Evolutionary conservation across 2,113 vertebrate genomes (phyloP).

Genomic region (Paraplagusia blochii): DNA sequence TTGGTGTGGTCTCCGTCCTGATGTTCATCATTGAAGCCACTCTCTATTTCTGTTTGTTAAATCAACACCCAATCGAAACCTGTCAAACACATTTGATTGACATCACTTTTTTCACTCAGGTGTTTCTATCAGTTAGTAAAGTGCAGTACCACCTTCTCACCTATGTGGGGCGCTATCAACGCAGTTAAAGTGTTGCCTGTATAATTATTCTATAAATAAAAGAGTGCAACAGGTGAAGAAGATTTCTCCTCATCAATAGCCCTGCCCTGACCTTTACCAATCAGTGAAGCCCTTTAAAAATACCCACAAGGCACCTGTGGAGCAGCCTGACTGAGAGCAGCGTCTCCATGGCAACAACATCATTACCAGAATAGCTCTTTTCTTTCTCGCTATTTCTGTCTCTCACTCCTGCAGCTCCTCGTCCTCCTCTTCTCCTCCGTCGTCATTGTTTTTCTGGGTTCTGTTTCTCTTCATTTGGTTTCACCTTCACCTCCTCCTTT

Average conservation of each 20-base stretch:
- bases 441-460: neutral
- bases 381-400: constrained; percentile 43
- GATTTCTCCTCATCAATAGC: constrained; percentile 23
- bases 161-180: no score
- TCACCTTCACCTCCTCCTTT: neutral
- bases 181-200: no score
- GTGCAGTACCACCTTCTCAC: no score
- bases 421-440: constrained; percentile 3
- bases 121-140: no score
- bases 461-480: constrained; percentile 9
- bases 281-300: constrained; percentile 42
- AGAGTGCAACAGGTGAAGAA: no score
- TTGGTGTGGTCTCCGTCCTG: neutral
- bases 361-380: constrained; percentile 65
- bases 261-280: constrained; percentile 32
- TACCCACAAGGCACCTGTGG: constrained; percentile 59
- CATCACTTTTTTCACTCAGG: no score
- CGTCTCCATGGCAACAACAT: constrained; percentile 68
- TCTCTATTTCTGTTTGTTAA: no score
- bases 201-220: no score
- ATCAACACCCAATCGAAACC: no score
- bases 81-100: no score
- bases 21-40: no score
- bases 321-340: constrained; percentile 51
- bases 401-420: constrained; percentile 35